Base-by-base conservation (phyloP, 64 coral and sea anemone species). In the Catalaphyllia jardinei region DNA sequence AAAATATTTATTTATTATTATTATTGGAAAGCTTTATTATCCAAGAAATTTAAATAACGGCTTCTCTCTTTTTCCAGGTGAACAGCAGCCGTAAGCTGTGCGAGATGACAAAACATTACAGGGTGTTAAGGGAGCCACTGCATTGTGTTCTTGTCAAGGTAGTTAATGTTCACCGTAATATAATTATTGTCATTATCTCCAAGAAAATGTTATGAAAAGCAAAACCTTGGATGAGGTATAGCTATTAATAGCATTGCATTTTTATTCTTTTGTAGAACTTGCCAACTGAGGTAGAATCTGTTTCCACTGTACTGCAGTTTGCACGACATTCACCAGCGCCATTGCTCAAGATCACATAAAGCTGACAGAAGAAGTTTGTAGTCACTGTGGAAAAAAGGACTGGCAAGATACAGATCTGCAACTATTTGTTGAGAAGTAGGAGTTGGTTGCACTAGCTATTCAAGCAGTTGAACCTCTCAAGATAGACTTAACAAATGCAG, bases 71-170 rank as follows among this genome's bases (percentile, higher is more conserved):
- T 27, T 76, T 24, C 27, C 31, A 90, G 89, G 91, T 96, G 0
- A 86, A 96, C 67, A 93, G 78, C 72, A 93, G 91, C 38, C 73
- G 88, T 64, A 96, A 87, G 76, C 91, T 96, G 62, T 87, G 46
- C 31, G 67, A 87, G 42, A 61, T 96, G 28, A 82, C 89, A 42
- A 88, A 89, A 46, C 74, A 83, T 27, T 80, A 77, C 71, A 71
- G 72, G 52, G 78, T 24, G 5, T 28, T 87, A 25, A 29, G 82
- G 67, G 82, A 90, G 19, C 82, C 88, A 13, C 79, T 96, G 24
- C 95, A 96, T 64, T 96, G 95, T 65, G 46, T 93, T 63, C 88
- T 96, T 80, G 75, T 96, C 2, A 96, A 93, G 95, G 95, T 96
- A 88, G 15, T 16, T 65, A 62, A 63, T 4, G 50, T 3, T 25